Conservation (phyloP, 1,140 invertebrate genomes). For the Anastrepha obliqua region DNA sequence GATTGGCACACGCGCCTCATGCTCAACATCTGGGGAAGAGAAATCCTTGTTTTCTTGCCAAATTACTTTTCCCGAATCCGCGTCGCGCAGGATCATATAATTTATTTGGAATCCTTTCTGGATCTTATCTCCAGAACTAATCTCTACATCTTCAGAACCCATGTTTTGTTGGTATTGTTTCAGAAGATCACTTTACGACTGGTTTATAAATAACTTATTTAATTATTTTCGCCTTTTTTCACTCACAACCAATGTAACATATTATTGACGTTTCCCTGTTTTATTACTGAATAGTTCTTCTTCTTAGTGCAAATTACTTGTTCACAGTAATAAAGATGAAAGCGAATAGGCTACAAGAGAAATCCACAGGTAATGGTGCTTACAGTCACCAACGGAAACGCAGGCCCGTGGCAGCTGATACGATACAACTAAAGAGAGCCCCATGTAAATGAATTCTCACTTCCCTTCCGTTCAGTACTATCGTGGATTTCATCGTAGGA, state of each 20-base stretch:
- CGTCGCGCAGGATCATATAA: constrained; percentile 98
- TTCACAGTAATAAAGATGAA: too few relatives aligned
- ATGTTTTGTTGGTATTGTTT: constrained; percentile 57
- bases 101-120: constrained; percentile 78
- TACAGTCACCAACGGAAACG: too few relatives aligned
- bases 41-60: constrained; percentile 99
- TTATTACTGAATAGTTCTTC: background rate
- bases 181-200: constrained; percentile 41
- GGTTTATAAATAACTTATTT: constrained; percentile 35
- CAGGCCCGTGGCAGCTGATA: too few relatives aligned
- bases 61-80: constrained; percentile 93
- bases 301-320: background rate
- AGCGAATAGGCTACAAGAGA: too few relatives aligned
- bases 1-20: constrained; percentile 97
- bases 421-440: too few relatives aligned
- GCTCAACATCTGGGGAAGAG: constrained; percentile 92
- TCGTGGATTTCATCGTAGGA: too few relatives aligned
- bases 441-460: too few relatives aligned
- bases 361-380: too few relatives aligned
- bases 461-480: too few relatives aligned
- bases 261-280: background rate
- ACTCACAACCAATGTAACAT: constrained; percentile 47
- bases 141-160: constrained; percentile 69
- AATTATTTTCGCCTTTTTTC: constrained; percentile 20
- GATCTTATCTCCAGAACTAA: constrained; percentile 65